phyloP scores from a whole-genome alignment of 2,797 vertebrate genomes.

The Phoeniculus purpureus region DNA sequence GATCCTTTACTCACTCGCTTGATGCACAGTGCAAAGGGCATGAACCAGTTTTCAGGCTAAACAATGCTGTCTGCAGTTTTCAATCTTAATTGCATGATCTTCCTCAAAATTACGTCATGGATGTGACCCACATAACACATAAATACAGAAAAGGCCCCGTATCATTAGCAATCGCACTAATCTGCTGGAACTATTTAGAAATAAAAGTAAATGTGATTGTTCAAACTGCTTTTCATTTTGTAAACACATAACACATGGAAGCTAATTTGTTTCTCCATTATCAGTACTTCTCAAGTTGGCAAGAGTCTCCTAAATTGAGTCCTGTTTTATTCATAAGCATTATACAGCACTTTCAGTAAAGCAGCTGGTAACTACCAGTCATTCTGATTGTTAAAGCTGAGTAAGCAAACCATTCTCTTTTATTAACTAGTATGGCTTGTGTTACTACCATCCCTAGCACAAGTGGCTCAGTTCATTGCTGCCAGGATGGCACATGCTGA shows the following conservation, averaged over 20 bases:
- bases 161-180: background rate
- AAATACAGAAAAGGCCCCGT: background rate
- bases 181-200: background rate
- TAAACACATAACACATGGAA: background rate
- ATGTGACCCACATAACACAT: background rate
- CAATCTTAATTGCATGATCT: background rate
- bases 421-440: slow-evolving; percentile 31
- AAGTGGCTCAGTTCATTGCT: background rate
- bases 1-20: background rate
- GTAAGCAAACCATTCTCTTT: slow-evolving; percentile 12
- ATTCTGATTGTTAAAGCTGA: slow-evolving; percentile 26
- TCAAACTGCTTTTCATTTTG: background rate
- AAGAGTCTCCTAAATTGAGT: background rate
- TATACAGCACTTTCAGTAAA: slow-evolving; percentile 9
- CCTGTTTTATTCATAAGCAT: slow-evolving; percentile 38
- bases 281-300: background rate
- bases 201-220: background rate
- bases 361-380: background rate
- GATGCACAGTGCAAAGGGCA: background rate
- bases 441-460: background rate
- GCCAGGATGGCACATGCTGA: background rate
- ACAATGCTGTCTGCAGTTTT: background rate
- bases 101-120: background rate
- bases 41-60: background rate
- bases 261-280: background rate